These are phyloP conservation scores for Harpagoxenus sublaevis DNA, from an alignment of 2,888 invertebrate species.

Conservation along the genomic window DNA sequence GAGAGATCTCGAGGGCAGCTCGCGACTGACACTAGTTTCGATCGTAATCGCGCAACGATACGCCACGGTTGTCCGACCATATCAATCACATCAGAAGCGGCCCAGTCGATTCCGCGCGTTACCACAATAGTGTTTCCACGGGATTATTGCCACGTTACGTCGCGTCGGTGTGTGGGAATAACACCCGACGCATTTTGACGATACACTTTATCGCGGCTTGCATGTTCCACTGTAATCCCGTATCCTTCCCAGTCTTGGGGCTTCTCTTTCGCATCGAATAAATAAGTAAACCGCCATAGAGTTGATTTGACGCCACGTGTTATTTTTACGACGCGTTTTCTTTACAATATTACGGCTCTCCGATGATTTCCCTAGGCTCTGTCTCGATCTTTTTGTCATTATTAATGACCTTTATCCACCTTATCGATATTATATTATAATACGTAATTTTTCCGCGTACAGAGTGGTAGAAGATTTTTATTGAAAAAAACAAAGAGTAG, in stretches of 20 bases:
- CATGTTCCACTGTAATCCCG: slow-evolving; percentile 32
- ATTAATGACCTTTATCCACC: slow-evolving; percentile 1
- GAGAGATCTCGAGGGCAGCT: slow-evolving; percentile 22
- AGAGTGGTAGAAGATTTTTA: slow-evolving; percentile 1
- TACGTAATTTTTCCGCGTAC: not conserved
- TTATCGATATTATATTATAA: not conserved
- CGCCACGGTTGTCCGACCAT: slow-evolving; percentile 66
- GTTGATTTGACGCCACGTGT: slow-evolving; percentile 40
- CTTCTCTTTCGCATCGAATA: slow-evolving; percentile 27
- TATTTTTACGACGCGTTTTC: not conserved
- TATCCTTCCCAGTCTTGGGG: not conserved
- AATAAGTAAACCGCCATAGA: slow-evolving; percentile 29
- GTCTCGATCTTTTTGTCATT: not conserved
- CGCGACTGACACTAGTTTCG: slow-evolving; percentile 34
- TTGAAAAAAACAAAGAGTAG: not conserved
- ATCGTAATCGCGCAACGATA: slow-evolving; percentile 49
- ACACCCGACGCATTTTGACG: slow-evolving; percentile 61
- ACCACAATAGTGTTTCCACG: slow-evolving; percentile 65
- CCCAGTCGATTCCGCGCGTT: slow-evolving; percentile 60
- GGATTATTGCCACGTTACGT: slow-evolving; percentile 64
- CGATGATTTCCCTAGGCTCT: slow-evolving; percentile 11
- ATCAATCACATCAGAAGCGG: slow-evolving; percentile 70
- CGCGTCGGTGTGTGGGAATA: slow-evolving; percentile 40
- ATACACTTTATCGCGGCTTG: slow-evolving; percentile 54
- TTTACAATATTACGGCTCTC: not conserved